Base-by-base conservation (phyloP, 2,113 vertebrate species). In the Oncorhynchus gorbuscha region DNA sequence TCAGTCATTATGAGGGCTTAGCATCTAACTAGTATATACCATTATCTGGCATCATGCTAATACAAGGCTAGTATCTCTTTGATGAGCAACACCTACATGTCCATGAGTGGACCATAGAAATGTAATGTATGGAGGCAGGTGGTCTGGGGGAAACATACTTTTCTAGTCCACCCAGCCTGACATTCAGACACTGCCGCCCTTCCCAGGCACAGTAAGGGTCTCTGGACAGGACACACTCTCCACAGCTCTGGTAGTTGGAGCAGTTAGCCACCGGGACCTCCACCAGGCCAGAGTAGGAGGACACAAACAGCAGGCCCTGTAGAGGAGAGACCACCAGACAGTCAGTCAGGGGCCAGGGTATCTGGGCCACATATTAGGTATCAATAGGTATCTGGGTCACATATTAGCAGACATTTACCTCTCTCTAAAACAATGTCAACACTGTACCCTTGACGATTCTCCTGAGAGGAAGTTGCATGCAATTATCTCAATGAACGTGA, bases 181-280 rank as follows among this genome's bases (percentile, higher is more conserved):
- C 1, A 51, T 84, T 93, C n/a, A 28, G 87, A 81, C 97, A 99
- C 76, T 86, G 85, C 0, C 82, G 91, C 64, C 87, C 87, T 3
- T 83, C 94, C 97, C 97, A 99, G 6, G 94, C 96, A 0, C 97
- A 99, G 93, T 97, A 98, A 4, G 97, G 97, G 83, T 99, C 97
- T 77, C 97, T 94, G 2, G 97, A 94, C 26, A 99, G 93, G 80
- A 99, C 79, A 8, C 97, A 99, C 73, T 99, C 97, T 11, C 96
- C 97, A 0, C 97, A 99, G 93, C 92, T 97, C 82, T 73, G 92
- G 81, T 99, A 97, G 77, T 97, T 94, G 83, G 94, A 94, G 90
- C 97, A 99, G 91, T 97, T 98, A 76, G 97, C 95, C 0, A 97
- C 92, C 0, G 96, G 95, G 77, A 98, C 93, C 90, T 97, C 96